Evolutionary conservation across 2,888 invertebrate genomes (phyloP).

Genomic region (Allophyes oxyacanthae): DNA sequence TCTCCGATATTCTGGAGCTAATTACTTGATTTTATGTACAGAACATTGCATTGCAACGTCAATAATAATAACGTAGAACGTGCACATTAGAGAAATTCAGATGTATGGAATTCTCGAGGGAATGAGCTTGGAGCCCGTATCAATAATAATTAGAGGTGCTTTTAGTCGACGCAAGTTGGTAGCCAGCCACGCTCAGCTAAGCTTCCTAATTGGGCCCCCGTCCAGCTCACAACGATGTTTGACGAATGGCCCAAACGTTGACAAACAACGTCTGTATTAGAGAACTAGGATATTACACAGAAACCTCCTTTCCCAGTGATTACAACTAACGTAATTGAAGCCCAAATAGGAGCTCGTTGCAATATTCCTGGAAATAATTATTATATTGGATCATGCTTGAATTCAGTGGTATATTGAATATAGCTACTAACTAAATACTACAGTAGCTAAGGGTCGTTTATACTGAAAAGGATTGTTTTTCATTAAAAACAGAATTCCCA

Average conservation of each 20-base stretch:
- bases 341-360: conserved; percentile 11
- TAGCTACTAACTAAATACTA: no score
- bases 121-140: conserved; percentile 56
- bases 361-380: conserved; percentile 31
- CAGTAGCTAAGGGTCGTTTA: background rate
- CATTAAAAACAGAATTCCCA: conserved; percentile 12
- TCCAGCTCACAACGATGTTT: conserved; percentile 56
- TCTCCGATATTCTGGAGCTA: conserved; percentile 26
- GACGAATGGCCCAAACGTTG: conserved; percentile 59
- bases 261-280: conserved; percentile 59
- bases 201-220: conserved; percentile 59
- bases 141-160: conserved; percentile 69
- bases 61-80: conserved; percentile 41
- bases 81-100: conserved; percentile 45
- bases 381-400: conserved; percentile 8
- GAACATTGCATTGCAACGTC: conserved; percentile 34
- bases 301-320: conserved; percentile 29
- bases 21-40: conserved; percentile 33
- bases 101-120: conserved; percentile 49
- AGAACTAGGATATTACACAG: conserved; percentile 46
- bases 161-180: conserved; percentile 63
- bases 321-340: conserved; percentile 30
- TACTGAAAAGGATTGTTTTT: conserved; percentile 9
- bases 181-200: conserved; percentile 61
- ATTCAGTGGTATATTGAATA: background rate